These are phyloP conservation scores for Catostylus mosaicus DNA, from an alignment of 30 jellyfish, hydroid and myxozoan genomes.

Conservation along the genomic window DNA sequence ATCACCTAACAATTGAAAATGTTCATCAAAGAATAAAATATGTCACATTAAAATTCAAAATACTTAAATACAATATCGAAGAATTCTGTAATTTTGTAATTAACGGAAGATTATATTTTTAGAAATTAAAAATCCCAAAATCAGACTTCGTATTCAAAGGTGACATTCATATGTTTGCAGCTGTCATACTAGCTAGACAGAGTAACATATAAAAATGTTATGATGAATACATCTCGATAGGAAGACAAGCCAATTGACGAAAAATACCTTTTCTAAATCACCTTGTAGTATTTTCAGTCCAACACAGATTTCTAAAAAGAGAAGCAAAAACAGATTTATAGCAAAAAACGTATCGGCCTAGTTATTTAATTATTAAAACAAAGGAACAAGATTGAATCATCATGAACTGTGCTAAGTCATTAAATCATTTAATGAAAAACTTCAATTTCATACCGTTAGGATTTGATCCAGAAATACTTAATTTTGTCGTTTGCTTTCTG, in stretches of 20 bases:
- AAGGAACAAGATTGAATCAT: neutral
- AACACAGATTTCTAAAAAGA: slow-evolving; percentile 64
- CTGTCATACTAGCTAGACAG: no score
- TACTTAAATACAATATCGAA: neutral
- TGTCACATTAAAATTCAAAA: neutral
- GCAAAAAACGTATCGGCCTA: neutral
- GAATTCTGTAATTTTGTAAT: no score
- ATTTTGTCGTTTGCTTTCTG: slow-evolving; percentile 82
- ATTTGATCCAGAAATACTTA: slow-evolving; percentile 65
- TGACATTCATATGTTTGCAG: no score
- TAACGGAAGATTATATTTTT: no score
- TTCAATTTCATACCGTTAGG: slow-evolving; percentile 30
- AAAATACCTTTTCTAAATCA: slow-evolving; percentile 77
- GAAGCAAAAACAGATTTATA: neutral
- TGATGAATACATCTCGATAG: neutral
- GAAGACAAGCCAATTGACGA: neutral
- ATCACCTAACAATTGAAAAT: slow-evolving; percentile 19
- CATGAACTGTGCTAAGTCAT: neutral
- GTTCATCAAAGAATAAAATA: neutral
- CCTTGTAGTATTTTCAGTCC: slow-evolving; percentile 73
- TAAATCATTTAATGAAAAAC: neutral
- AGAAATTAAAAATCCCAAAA: no score
- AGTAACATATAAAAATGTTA: neutral
- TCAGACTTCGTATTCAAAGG: no score
- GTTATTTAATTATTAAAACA: neutral